phyloP scores from a whole-genome alignment of 2,113 vertebrate species.

The Benitochromis conjunctus region DNA sequence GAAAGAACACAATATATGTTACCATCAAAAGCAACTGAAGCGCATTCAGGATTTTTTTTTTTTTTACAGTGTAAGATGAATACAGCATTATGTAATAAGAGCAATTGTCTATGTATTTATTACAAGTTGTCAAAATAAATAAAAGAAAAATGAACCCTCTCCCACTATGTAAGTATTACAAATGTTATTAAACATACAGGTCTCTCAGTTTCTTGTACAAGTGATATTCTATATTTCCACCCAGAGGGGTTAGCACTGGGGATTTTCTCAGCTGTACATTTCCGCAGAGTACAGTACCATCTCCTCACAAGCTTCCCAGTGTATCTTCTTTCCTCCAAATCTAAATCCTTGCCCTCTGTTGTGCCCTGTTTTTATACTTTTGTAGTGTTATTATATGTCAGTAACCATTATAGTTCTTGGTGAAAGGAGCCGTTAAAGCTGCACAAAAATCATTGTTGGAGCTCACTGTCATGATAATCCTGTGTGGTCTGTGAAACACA shows the following conservation, averaged over 20 bases:
- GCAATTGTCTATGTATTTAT: not conserved
- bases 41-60: not conserved
- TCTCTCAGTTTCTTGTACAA: not conserved
- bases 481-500: not conserved
- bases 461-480: not conserved
- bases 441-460: not conserved
- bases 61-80: not conserved
- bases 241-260: not conserved
- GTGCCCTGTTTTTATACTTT: constrained; percentile 18
- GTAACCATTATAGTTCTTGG: not conserved
- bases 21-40: not conserved
- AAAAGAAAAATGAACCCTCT: not conserved
- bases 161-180: not conserved
- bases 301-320: constrained; percentile 34
- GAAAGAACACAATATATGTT: not conserved
- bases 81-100: not conserved
- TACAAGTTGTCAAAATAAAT: not conserved
- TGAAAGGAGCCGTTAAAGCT: not conserved
- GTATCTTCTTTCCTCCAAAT: constrained; percentile 48
- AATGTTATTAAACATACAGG: not conserved
- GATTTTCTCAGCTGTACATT: not conserved
- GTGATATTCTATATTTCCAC: not conserved
- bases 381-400: constrained; percentile 12
- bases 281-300: not conserved
- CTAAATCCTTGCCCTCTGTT: constrained; percentile 1